Conservation (phyloP, 1,140 invertebrate species). For the Drosophila pruinosa region DNA sequence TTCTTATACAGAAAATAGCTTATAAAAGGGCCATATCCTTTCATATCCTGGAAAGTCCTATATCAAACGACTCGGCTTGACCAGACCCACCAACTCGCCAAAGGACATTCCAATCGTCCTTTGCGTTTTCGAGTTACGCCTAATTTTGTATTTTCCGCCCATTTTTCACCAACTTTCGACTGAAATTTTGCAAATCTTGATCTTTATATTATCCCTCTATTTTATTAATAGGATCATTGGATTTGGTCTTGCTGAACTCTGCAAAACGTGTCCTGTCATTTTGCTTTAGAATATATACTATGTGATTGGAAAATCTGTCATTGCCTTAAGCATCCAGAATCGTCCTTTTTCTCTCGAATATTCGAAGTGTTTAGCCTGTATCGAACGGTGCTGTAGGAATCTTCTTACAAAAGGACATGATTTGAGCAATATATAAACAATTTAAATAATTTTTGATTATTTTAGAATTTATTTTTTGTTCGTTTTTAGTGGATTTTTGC, state of each 20-base stretch:
- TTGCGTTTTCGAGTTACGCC: not conserved
- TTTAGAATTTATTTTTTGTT: slow-evolving; percentile 59
- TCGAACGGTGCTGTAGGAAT: too few species aligned
- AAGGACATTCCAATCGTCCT: not conserved
- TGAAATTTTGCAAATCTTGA: not conserved
- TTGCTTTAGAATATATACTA: too few species aligned
- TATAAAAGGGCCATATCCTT: not conserved
- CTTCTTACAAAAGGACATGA: too few species aligned
- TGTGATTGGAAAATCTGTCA: too few species aligned
- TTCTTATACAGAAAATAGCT: not conserved
- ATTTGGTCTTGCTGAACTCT: too few species aligned
- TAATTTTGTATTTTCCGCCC: not conserved
- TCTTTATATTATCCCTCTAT: not conserved
- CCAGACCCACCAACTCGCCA: too few species aligned
- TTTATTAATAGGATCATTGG: too few species aligned
- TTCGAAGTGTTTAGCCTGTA: too few species aligned
- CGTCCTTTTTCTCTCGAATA: too few species aligned
- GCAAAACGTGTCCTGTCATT: too few species aligned
- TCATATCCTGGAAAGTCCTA: not conserved
- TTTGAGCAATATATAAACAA: not conserved
- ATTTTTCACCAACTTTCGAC: too few species aligned
- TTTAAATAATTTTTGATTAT: slow-evolving; percentile 29
- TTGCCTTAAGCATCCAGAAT: too few species aligned
- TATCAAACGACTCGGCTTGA: not conserved
- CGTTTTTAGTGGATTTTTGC: slow-evolving; percentile 64